Base-by-base conservation (phyloP, 1,140 invertebrate species). In the Diachasma alloeum region DNA sequence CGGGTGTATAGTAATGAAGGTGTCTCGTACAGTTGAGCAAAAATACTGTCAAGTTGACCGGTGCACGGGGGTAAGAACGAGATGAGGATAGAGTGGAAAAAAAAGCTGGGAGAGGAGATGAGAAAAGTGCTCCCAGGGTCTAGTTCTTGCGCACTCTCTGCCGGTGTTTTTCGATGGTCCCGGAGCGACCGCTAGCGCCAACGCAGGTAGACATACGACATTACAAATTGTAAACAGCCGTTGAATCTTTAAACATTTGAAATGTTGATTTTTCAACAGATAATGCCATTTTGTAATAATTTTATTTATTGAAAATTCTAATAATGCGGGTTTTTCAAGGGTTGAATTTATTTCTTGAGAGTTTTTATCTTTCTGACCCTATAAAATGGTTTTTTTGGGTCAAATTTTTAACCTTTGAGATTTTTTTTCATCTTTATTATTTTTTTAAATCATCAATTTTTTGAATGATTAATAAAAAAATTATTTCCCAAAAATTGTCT, bases 1-100 rank as follows among this genome's bases (percentile, higher is more conserved):
- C 70, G 53, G 79, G 80, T 81, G 83, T 86, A 85, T 85, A 84
- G 81, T 87, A 87, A 88, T 88, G 84, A 87, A 88, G 87, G 87
- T 82, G 84, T 88, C 85, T 86, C 79, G 79, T 76, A 71, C 68
- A 42, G 63, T 42, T 68, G 76, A 72, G 85, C 83, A 87, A 88
- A 87, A 87, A 87, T 88, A 86, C 84, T 84, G 87, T 87, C 85
- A 86, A 84, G 79, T 82, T 78, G 36, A 63, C 66, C 56, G 22
- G 73, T 37, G 73, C 26, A 42, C 36, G 37, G 31, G 42, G 4
- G 22, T 46, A 69, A 46, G 31, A n/a, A 53, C 36, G 19, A 73
- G 24, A 67, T n/a, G 63, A 17, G 26, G 36, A 46, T 44, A 42
- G 22, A 46, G 26, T 22, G 53, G 37, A 31, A 42, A 37, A 17